Conservation (phyloP, 2,797 vertebrate genomes). For the Thaleichthys pacificus region DNA sequence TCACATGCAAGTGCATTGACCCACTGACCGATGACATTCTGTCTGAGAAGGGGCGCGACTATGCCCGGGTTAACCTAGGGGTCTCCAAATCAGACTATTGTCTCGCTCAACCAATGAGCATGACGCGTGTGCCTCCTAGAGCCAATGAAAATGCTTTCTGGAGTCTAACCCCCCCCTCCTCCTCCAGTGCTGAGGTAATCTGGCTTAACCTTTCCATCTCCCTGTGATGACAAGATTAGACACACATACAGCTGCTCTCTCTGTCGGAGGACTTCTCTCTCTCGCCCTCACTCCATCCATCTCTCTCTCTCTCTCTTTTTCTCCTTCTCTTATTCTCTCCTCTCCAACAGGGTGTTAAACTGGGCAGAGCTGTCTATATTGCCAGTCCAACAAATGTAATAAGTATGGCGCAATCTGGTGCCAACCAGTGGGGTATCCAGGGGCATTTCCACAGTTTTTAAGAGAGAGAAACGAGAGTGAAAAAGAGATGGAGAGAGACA, state of each 20-base stretch:
- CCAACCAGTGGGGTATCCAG: slow-evolving; percentile 8
- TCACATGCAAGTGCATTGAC: slow-evolving; percentile 44
- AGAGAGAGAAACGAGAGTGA: background rate
- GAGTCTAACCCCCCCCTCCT: slow-evolving; percentile 9
- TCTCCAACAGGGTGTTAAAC: background rate
- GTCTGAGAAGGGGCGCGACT: slow-evolving; percentile 21
- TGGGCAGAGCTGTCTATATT: background rate
- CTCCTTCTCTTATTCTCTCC: background rate
- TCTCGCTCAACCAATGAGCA: slow-evolving; percentile 46
- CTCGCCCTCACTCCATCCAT: background rate
- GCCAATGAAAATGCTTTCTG: slow-evolving; percentile 33
- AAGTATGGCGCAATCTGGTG: background rate
- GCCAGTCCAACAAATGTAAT: background rate
- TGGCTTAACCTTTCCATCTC: slow-evolving; percentile 62
- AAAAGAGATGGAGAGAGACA: background rate
- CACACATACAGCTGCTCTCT: slow-evolving; percentile 22
- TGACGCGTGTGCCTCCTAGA: slow-evolving; percentile 20
- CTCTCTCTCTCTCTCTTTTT: background rate
- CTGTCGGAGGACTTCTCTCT: slow-evolving; percentile 16
- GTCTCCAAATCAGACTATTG: slow-evolving; percentile 16
- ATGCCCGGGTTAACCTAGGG: slow-evolving; percentile 38
- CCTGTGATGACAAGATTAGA: slow-evolving; percentile 45
- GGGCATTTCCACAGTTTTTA: slow-evolving; percentile 13
- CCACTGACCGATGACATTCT: slow-evolving; percentile 43
- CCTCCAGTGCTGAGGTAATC: slow-evolving; percentile 30